These are phyloP conservation scores for Vicugna pacos DNA, from an alignment of 2,113 vertebrate genomes.

Conservation along the genomic window DNA sequence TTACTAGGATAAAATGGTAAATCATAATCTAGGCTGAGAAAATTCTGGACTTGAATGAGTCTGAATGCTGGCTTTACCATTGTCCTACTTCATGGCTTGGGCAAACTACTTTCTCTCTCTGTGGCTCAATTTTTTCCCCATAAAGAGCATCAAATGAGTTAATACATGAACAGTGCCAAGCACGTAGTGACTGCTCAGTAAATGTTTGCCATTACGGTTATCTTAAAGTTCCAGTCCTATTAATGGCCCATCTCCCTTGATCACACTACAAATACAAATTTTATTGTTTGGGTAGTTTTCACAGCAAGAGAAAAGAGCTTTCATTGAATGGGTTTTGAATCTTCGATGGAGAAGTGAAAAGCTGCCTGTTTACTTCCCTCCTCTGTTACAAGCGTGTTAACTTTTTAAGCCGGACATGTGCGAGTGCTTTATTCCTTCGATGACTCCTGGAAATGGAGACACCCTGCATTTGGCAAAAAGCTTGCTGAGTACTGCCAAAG, in stretches of 20 bases:
- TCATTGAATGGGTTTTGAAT: neutral
- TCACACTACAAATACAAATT: neutral
- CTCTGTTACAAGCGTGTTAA: neutral
- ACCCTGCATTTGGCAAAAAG: neutral
- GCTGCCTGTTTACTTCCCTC: neutral
- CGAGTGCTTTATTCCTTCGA: neutral
- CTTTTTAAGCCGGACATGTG: neutral
- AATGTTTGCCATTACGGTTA: fast-evolving
- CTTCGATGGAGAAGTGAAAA: neutral
- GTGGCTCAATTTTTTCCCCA: neutral
- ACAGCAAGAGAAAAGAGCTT: neutral
- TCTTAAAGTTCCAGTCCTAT: neutral
- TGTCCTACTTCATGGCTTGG: neutral
- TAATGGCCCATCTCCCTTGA: neutral
- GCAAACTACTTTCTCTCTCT: neutral
- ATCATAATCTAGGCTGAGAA: too few relatives aligned
- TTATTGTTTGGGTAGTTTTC: neutral
- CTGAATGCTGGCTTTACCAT: neutral
- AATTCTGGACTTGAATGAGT: neutral
- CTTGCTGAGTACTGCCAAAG: neutral
- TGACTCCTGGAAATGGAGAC: neutral
- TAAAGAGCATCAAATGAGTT: neutral
- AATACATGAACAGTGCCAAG: neutral
- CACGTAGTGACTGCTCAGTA: neutral
- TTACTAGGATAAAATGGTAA: neutral